Evolutionary conservation across 2,797 vertebrate genomes (phyloP), one percentile per base, ranked within the genome.

Genomic region (Halcyon badia): DNA sequence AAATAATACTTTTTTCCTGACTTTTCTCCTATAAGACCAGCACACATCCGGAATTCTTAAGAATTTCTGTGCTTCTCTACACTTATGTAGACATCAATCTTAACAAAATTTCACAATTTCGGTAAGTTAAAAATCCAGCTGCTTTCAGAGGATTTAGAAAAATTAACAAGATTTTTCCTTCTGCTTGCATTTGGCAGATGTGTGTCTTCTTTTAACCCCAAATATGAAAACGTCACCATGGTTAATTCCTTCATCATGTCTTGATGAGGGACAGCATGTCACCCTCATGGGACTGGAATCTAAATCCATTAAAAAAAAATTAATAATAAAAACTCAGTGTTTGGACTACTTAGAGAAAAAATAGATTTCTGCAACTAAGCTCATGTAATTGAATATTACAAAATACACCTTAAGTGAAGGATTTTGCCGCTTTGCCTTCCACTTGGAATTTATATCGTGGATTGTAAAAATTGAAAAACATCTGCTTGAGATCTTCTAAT

Each of bases 131-230:
- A 95, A 84, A 92, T 82, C 92, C 93, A 95, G n/a, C 73, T 82
- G 93, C 88, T 95, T 95, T 96, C 89, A 95, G 87, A 94, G 83
- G 87, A 95, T 93, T 95, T 92, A 94, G 92, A 61, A 94, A 77
- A 92, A 83, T 90, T 60, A 95, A 94, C 94, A 92, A 77, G 64
- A 85, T 64, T 94, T 68, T 90, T 86, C 62, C 35, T 92, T 87
- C 83, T 93, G 70, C 73, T 90, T 79, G 70, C 68, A 70, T 93
- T 84, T 96, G 83, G 73, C 90, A 93, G 73, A 84, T 21, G 35
- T 11, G 69, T 37, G 16, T 42, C 64, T 72, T 88, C 80, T 76
- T 95, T 83, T 80, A 94, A 91, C 89, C 87, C 82, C 87, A 91
- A 77, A 83, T 52, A 91, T 22, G 57, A 85, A 85, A 83, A 72